Conservation (phyloP, 2,797 vertebrate genomes). For the Diplodus puntazzo region DNA sequence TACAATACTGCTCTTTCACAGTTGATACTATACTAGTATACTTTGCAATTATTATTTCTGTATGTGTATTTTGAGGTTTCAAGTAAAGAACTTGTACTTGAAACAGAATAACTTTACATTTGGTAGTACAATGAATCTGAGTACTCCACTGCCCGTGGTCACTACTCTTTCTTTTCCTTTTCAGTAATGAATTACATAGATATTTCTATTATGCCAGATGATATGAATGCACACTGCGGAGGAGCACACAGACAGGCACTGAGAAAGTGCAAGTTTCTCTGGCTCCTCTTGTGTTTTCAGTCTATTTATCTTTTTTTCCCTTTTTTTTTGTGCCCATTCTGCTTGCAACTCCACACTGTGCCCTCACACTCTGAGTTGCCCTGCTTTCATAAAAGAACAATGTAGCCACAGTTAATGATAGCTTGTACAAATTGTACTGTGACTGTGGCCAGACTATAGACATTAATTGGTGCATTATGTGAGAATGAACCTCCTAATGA, state of each 20-base stretch:
- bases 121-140: not conserved
- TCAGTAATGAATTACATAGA: not conserved
- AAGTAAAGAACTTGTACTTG: not conserved
- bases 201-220: not conserved
- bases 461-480: constrained; percentile 71
- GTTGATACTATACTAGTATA: no score
- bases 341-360: not conserved
- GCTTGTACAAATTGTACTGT: constrained; percentile 43
- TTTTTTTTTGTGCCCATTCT: not conserved
- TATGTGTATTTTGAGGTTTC: not conserved
- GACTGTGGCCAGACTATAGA: constrained; percentile 45
- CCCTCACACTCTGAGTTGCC: not conserved
- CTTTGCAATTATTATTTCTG: not conserved
- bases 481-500: constrained; percentile 71
- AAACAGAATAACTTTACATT: not conserved
- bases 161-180: not conserved
- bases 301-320: not conserved
- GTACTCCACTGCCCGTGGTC: not conserved
- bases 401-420: constrained; percentile 46
- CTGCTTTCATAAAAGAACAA: constrained; percentile 37
- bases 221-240: not conserved
- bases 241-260: not conserved
- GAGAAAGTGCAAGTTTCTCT: not conserved
- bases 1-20: not conserved
- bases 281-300: not conserved